phyloP scores from a whole-genome alignment of 2,797 vertebrate genomes.

The Mareca strepera region DNA sequence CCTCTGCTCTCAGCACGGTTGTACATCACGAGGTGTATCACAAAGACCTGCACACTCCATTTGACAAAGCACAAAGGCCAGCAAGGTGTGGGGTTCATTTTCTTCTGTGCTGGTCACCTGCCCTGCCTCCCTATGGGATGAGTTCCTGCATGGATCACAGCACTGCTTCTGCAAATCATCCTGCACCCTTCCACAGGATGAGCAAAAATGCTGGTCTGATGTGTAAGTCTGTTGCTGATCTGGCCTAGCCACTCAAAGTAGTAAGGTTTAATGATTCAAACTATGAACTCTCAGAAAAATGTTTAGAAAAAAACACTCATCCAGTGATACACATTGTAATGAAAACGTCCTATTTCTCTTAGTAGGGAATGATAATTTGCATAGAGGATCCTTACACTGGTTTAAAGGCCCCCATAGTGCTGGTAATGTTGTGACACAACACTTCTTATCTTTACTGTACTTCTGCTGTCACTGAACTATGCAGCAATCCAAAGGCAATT shows the following conservation, averaged over 20 bases:
- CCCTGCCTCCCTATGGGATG: neutral
- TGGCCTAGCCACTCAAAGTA: too few species aligned
- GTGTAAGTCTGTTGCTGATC: neutral
- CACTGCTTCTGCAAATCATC: neutral
- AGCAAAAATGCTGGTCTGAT: neutral
- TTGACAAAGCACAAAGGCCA: neutral
- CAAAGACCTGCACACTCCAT: rapidly evolving
- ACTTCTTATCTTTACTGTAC: neutral
- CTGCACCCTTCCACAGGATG: neutral
- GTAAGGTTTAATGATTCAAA: neutral
- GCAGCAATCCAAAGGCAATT: rapidly evolving
- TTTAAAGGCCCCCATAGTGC: neutral
- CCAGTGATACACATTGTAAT: neutral
- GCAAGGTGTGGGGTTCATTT: neutral
- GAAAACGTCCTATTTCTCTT: neutral
- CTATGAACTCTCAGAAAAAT: neutral
- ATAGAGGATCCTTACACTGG: neutral
- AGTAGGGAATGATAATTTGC: neutral
- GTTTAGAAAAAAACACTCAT: neutral
- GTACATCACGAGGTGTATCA: rapidly evolving
- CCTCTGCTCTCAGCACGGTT: rapidly evolving
- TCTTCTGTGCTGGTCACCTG: rapidly evolving
- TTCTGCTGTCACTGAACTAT: neutral
- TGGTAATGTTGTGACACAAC: rapidly evolving
- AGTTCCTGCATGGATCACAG: rapidly evolving